These are phyloP conservation scores for Ennomos erosarius DNA, from an alignment of 2,888 invertebrate species.

Conservation along the genomic window DNA sequence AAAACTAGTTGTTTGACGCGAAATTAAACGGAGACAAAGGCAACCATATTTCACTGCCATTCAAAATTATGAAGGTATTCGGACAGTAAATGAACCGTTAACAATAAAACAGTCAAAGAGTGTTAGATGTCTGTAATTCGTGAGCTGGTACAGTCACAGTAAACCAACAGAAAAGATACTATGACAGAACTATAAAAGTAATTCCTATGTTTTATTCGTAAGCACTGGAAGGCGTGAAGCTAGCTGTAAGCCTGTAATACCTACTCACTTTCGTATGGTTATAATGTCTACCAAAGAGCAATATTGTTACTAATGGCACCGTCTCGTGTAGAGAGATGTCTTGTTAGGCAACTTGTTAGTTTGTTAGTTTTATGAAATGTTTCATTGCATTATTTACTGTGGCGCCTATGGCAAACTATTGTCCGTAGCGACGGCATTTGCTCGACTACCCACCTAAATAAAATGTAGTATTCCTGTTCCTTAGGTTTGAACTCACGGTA, in stretches of 20 bases:
- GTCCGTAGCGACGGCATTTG: slow-evolving; percentile 2
- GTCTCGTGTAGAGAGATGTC: too few species aligned
- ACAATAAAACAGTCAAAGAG: slow-evolving; percentile 49
- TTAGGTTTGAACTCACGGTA: slow-evolving; percentile 21
- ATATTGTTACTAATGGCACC: too few species aligned
- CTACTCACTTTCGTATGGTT: too few species aligned
- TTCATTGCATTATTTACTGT: slow-evolving; percentile 5
- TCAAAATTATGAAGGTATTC: slow-evolving; percentile 49
- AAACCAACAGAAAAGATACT: neutral
- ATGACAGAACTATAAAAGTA: too few species aligned
- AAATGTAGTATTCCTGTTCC: slow-evolving; percentile 16
- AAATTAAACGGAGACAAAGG: slow-evolving; percentile 44
- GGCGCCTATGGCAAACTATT: slow-evolving; percentile 7
- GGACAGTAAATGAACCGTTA: slow-evolving; percentile 60
- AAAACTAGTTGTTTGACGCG: slow-evolving; percentile 46
- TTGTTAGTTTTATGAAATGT: too few species aligned
- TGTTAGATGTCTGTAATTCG: slow-evolving; percentile 24
- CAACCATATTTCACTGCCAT: slow-evolving; percentile 49
- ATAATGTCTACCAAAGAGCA: too few species aligned
- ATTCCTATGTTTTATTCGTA: too few species aligned
- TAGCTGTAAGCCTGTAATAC: too few species aligned
- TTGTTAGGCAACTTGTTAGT: too few species aligned
- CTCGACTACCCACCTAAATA: slow-evolving; percentile 13
- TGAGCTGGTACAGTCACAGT: slow-evolving; percentile 19
- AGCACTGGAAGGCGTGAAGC: too few species aligned